Percentiles rank a stretch among this genome's conserved stretches.
phyloP scores from a whole-genome alignment of 2,113 vertebrate genomes.

The Halichoeres trimaculatus region DNA sequence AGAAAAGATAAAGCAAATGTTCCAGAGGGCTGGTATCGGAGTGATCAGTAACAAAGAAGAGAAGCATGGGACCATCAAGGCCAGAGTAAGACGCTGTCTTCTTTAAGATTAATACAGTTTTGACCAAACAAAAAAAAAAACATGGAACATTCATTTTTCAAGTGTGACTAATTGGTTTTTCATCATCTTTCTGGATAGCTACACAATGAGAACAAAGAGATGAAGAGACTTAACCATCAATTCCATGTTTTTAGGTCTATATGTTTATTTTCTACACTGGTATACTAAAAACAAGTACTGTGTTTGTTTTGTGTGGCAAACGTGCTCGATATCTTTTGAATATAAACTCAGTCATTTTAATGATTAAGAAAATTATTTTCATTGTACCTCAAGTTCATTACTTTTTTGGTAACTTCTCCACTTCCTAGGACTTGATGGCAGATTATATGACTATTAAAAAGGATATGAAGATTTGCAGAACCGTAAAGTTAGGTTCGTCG shows the following conservation, averaged over 20 bases:
- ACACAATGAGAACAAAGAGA: slow-evolving; percentile 93
- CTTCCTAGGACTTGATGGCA: slow-evolving; percentile 91
- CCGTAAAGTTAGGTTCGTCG: slow-evolving; percentile 91
- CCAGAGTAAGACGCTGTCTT: slow-evolving; percentile 83
- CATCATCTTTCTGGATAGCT: slow-evolving; percentile 87
- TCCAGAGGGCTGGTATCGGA: slow-evolving; percentile 88
- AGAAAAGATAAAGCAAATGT: slow-evolving; percentile 92
- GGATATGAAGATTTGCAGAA: slow-evolving; percentile 94
- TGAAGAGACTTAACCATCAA: slow-evolving; percentile 96
- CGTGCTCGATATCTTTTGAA: neutral
- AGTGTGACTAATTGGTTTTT: too few species aligned
- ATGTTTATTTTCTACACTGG: neutral
- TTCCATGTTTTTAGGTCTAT: slow-evolving; percentile 96
- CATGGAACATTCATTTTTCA: slow-evolving; percentile 82
- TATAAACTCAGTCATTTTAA: neutral
- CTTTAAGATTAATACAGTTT: too few species aligned
- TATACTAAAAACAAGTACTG: neutral
- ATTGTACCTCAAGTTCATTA: neutral
- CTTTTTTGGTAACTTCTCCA: neutral
- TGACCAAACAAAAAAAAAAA: too few species aligned
- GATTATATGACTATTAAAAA: slow-evolving; percentile 93
- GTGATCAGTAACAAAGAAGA: slow-evolving; percentile 98
- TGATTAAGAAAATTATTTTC: neutral
- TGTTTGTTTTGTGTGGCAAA: neutral
- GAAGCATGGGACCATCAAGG: slow-evolving; percentile 95